Conservation (phyloP, 2,113 vertebrate species). For the Sinocyclocheilus grahami region DNA sequence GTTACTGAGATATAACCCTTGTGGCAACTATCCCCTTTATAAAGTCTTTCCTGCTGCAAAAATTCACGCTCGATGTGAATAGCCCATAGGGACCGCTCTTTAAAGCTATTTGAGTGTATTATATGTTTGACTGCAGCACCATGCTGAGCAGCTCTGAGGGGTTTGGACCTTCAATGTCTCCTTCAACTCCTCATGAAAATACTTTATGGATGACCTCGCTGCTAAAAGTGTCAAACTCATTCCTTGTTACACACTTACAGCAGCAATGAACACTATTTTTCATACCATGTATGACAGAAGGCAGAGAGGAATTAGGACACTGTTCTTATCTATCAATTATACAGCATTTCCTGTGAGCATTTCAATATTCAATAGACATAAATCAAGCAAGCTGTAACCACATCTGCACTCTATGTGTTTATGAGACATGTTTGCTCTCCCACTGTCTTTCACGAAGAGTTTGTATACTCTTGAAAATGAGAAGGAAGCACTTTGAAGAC, state of each 20-base stretch:
- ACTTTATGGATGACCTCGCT: constrained; percentile 38
- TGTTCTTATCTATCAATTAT: constrained; percentile 51
- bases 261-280: constrained; percentile 31
- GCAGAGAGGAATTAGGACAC: constrained; percentile 35
- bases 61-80: neutral
- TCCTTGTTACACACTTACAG: constrained; percentile 39
- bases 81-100: no score
- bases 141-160: neutral
- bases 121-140: neutral
- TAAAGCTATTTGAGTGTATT: neutral
- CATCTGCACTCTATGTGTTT: constrained; percentile 20
- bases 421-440: constrained; percentile 35
- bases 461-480: constrained; percentile 60
- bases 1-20: neutral
- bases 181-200: constrained; percentile 44
- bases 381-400: constrained; percentile 29
- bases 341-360: constrained; percentile 38
- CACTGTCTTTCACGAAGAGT: constrained; percentile 54
- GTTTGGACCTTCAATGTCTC: constrained; percentile 34
- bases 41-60: neutral
- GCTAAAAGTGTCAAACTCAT: constrained; percentile 28
- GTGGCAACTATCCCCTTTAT: neutral
- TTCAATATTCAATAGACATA: constrained; percentile 47
- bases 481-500: constrained; percentile 48
- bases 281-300: constrained; percentile 24